These are phyloP conservation scores for Linnaemya tessellans DNA, from an alignment of 2,888 invertebrate species.

Conservation along the genomic window DNA sequence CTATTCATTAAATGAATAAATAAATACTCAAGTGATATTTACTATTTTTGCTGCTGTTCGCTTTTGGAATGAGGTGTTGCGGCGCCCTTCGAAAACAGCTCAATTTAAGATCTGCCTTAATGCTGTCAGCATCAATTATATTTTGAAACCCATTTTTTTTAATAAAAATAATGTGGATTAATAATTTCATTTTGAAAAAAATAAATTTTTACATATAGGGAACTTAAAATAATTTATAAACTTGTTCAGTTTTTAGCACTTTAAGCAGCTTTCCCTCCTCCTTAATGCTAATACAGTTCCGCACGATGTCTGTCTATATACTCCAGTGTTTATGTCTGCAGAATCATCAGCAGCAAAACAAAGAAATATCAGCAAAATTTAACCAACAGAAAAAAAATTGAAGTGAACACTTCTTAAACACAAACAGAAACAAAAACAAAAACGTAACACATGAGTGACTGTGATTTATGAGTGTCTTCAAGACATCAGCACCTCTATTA, in stretches of 20 bases:
- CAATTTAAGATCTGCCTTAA: no score
- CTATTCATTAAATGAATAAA: no score
- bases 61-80: no score
- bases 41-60: no score
- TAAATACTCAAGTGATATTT: no score
- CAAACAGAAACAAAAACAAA: conserved; percentile 35
- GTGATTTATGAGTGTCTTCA: conserved; percentile 69
- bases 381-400: neutral
- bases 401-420: conserved; percentile 54
- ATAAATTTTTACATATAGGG: no score
- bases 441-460: conserved; percentile 68
- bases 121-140: no score
- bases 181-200: no score
- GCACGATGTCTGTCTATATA: conserved; percentile 41
- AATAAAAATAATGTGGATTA: no score
- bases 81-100: no score
- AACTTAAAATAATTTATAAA: neutral
- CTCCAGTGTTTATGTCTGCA: conserved; percentile 49
- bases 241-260: conserved; percentile 5
- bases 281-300: neutral
- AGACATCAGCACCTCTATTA: conserved; percentile 60
- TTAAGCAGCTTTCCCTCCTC: neutral
- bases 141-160: no score
- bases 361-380: neutral
- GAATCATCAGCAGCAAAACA: conserved; percentile 41